Evolutionary conservation across 2,888 invertebrate genomes (phyloP).

Genomic region (Adelognathus sp.): DNA sequence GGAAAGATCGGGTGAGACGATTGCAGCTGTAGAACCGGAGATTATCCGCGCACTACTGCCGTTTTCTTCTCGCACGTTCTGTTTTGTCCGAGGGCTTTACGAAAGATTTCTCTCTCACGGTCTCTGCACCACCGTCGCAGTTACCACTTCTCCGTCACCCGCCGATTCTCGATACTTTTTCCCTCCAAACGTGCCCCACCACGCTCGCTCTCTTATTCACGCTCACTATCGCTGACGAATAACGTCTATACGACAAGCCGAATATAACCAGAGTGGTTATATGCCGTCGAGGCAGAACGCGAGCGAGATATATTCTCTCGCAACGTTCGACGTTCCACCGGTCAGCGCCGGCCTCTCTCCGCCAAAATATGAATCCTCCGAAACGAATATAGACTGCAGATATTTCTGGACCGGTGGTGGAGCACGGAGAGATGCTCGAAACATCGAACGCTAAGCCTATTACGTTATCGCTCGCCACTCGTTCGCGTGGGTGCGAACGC

Average conservation of each 20-base stretch:
- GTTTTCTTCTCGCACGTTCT: constrained; percentile 68
- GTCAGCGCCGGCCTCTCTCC: constrained; percentile 41
- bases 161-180: constrained; percentile 29
- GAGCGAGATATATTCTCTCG: constrained; percentile 64
- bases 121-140: constrained; percentile 23
- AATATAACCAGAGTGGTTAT: constrained; percentile 75
- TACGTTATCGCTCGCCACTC: constrained; percentile 35
- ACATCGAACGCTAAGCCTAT: constrained; percentile 39
- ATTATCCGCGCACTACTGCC: constrained; percentile 75
- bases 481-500: neutral
- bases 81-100: constrained; percentile 40
- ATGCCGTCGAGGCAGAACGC: constrained; percentile 71
- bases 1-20: constrained; percentile 53
- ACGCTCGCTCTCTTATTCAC: constrained; percentile 28
- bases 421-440: constrained; percentile 32
- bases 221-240: constrained; percentile 36
- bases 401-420: constrained; percentile 75
- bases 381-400: constrained; percentile 78
- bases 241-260: constrained; percentile 37
- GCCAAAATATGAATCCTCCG: constrained; percentile 78
- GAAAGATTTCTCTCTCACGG: constrained; percentile 37
- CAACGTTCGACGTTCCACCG: constrained; percentile 56
- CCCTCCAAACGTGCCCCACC: constrained; percentile 45
- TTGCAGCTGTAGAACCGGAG: constrained; percentile 66
- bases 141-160: constrained; percentile 30